These are phyloP conservation scores for Drosophila neocordata DNA, from an alignment of 1,140 invertebrate species.

Conservation along the genomic window DNA sequence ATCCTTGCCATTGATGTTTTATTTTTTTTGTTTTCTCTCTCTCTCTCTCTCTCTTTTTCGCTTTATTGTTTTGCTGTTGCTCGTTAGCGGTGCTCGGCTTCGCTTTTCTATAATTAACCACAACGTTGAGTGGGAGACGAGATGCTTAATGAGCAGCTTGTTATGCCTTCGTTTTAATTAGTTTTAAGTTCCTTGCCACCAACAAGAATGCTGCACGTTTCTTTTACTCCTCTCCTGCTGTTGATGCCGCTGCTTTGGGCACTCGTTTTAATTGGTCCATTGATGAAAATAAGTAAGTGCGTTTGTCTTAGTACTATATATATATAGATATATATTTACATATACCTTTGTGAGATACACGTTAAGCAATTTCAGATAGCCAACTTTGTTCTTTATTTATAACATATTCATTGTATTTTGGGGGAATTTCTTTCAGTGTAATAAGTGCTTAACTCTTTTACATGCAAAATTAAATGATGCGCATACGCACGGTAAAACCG, in stretches of 20 bases:
- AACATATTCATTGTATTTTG: neutral
- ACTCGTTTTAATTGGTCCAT: conserved; percentile 78
- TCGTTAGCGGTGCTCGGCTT: conserved; percentile 55
- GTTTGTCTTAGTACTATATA: neutral
- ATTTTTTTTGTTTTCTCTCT: conserved; percentile 5
- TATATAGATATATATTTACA: too few relatives aligned
- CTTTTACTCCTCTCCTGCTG: neutral
- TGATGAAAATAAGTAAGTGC: conserved; percentile 53
- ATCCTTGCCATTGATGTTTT: neutral
- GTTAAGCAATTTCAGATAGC: neutral
- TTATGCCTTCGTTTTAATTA: conserved; percentile 82
- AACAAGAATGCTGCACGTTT: conserved; percentile 46
- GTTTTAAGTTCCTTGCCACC: conserved; percentile 78
- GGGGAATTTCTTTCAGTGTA: conserved; percentile 57
- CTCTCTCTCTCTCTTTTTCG: conserved; percentile 20
- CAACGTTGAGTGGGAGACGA: conserved; percentile 53
- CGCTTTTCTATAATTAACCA: conserved; percentile 81
- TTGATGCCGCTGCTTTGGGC: conserved; percentile 8
- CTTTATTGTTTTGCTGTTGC: conserved; percentile 33
- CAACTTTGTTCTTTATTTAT: neutral
- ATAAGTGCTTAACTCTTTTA: conserved; percentile 80
- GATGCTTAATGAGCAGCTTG: conserved; percentile 80
- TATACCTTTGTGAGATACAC: neutral
- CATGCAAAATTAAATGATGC: conserved; percentile 82
- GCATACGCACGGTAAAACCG: conserved; percentile 82